phyloP scores from a whole-genome alignment of 2,797 vertebrate genomes.

The Vireo griseus region DNA sequence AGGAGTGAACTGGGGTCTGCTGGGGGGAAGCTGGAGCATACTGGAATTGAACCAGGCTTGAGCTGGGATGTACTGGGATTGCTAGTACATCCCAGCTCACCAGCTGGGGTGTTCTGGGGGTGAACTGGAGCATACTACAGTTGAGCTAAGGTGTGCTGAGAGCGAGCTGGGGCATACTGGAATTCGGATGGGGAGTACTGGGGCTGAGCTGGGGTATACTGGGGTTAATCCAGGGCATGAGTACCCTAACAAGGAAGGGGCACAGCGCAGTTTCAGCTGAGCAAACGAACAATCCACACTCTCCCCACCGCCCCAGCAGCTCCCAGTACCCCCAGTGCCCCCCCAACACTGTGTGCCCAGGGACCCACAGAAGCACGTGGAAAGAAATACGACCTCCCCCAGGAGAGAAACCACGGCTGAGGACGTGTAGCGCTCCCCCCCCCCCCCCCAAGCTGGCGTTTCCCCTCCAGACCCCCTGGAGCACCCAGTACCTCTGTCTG shows the following conservation, averaged over 20 bases:
- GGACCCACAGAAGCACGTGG: background rate
- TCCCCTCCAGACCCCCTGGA: background rate
- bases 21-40: background rate
- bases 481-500: background rate
- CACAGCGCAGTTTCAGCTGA: background rate
- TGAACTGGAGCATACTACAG: accelerated
- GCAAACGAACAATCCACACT: too few relatives aligned
- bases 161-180: background rate
- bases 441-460: too few relatives aligned
- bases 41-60: background rate
- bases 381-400: background rate
- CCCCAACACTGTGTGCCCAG: background rate
- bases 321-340: background rate
- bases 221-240: background rate
- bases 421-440: background rate
- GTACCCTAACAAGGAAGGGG: accelerated
- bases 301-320: background rate
- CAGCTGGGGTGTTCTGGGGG: accelerated
- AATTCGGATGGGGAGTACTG: too few relatives aligned
- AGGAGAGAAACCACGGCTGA: background rate
- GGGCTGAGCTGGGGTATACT: background rate
- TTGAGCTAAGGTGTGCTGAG: background rate
- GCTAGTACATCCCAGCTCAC: too few relatives aligned
- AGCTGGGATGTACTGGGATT: background rate
- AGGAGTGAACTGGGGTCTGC: background rate